These are phyloP conservation scores for Heliconius nattereri DNA, from an alignment of 1,140 invertebrate species.

Conservation along the genomic window DNA sequence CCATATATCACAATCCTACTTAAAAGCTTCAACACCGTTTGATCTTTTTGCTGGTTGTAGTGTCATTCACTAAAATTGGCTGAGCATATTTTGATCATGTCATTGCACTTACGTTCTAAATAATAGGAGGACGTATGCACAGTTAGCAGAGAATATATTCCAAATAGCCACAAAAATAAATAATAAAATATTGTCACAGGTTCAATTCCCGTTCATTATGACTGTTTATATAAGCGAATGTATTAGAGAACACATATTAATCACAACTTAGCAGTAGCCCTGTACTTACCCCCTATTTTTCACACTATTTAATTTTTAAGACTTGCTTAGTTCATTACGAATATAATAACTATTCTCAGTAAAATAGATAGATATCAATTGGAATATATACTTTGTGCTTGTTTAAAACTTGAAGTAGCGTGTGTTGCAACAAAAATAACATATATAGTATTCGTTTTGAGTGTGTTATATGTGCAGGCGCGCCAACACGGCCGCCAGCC, in stretches of 20 bases:
- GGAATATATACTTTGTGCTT: constrained; percentile 20
- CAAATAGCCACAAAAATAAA: neutral
- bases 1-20: constrained; percentile 39
- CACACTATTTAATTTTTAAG: neutral
- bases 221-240: neutral
- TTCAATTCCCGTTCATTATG: neutral
- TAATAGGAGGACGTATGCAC: constrained; percentile 27
- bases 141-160: constrained; percentile 12
- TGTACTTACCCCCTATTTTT: neutral
- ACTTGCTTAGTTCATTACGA: neutral
- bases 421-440: neutral
- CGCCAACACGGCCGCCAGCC: constrained; percentile 77
- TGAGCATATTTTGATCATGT: constrained; percentile 30
- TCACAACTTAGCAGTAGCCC: neutral
- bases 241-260: neutral
- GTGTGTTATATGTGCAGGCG: constrained; percentile 53
- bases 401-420: constrained; percentile 16
- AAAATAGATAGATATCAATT: neutral
- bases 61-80: constrained; percentile 21
- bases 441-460: constrained; percentile 5
- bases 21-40: constrained; percentile 37
- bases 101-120: constrained; percentile 33
- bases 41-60: constrained; percentile 39
- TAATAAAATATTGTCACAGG: neutral
- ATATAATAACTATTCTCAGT: too few species aligned